Conservation (phyloP, 2,113 vertebrate genomes). For the Plecturocebus donacophilus region DNA sequence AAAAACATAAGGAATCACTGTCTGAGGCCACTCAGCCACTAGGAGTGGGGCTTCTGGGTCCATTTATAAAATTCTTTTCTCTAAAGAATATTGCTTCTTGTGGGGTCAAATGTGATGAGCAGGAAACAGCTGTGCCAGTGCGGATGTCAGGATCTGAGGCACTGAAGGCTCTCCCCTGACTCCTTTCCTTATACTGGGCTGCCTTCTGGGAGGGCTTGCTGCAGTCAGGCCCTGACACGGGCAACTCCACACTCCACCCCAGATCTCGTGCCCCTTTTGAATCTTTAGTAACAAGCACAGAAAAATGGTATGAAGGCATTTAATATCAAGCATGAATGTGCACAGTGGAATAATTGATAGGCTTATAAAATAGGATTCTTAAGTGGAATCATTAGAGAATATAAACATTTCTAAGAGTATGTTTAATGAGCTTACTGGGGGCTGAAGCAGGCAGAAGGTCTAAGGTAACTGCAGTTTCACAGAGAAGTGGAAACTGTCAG, state of each 20-base stretch:
- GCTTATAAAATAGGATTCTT: not conserved
- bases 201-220: not conserved
- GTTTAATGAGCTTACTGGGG: not conserved
- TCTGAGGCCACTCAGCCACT: not conserved
- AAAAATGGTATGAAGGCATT: not conserved
- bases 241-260: not conserved
- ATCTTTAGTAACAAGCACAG: not conserved
- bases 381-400: not conserved
- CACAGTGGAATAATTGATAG: not conserved
- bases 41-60: not conserved
- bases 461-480: not conserved
- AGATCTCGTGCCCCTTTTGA: not conserved
- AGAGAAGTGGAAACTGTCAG: not conserved
- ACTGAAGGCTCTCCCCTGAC: too few relatives aligned
- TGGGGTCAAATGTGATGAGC: not conserved
- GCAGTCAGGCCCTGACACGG: too few relatives aligned
- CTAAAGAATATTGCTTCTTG: not conserved
- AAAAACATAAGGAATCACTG: not conserved
- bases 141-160: not conserved
- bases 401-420: not conserved
- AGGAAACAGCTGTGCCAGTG: not conserved
- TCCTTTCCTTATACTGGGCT: not conserved
- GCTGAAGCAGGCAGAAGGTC: not conserved
- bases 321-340: not conserved
- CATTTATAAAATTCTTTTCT: not conserved